Conservation (phyloP, 2,113 vertebrate species). For the Lagenorhynchus albirostris region DNA sequence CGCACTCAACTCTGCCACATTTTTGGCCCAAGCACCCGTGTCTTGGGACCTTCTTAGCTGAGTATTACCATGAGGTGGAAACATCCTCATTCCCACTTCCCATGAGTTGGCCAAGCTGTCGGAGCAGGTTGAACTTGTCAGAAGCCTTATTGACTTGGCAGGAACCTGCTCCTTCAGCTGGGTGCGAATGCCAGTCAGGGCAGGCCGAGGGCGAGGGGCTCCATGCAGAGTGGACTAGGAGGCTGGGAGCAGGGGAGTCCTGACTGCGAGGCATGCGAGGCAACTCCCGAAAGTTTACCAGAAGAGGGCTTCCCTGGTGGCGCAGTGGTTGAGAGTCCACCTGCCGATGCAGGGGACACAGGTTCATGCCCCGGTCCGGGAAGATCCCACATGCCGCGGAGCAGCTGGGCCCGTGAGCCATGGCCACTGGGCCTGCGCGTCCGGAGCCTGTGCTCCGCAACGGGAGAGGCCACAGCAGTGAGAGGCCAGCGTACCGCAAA, state of each 20-base stretch:
- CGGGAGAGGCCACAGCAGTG: too few species aligned
- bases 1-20: not conserved
- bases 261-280: not conserved
- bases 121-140: not conserved
- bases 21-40: not conserved
- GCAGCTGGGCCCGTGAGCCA: too few species aligned
- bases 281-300: not conserved
- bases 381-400: too few species aligned
- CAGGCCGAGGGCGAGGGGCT: rapidly evolving
- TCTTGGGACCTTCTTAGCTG: not conserved
- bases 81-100: not conserved
- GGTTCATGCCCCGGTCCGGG: too few species aligned
- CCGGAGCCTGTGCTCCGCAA: too few species aligned
- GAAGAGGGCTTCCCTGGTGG: not conserved
- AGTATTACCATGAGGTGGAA: not conserved
- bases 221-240: not conserved
- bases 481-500: too few species aligned
- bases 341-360: too few species aligned
- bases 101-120: not conserved
- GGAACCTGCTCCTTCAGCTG: not conserved
- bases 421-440: too few species aligned
- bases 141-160: not conserved
- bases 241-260: too few species aligned
- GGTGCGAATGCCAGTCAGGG: not conserved
- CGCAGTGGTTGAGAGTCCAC: too few species aligned